A percentile compares a stretch with the other conserved stretches of the same genome.
These are phyloP conservation scores for Zophobas atratus DNA, from an alignment of 1,140 invertebrate genomes.

Conservation along the genomic window DNA sequence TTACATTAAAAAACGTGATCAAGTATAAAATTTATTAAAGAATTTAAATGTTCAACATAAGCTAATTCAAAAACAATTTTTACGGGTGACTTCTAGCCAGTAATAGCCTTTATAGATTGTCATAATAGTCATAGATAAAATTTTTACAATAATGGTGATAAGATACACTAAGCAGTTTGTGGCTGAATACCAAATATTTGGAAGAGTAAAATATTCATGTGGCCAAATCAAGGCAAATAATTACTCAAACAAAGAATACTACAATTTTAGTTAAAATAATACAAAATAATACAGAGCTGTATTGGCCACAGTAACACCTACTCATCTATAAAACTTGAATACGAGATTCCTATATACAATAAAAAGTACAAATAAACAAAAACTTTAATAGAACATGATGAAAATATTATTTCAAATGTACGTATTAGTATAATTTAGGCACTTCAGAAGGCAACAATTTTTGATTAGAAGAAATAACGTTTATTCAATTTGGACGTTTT, in stretches of 20 bases:
- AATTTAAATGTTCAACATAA: neutral
- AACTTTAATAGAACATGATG: neutral
- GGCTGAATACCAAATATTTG: neutral
- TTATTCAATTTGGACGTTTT: constrained; percentile 41
- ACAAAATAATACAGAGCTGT: too few relatives aligned
- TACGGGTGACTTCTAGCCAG: constrained; percentile 5
- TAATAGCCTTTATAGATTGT: neutral
- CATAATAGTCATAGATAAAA: constrained; percentile 1
- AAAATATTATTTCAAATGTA: constrained; percentile 19
- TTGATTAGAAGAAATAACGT: neutral
- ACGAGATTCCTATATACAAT: too few relatives aligned
- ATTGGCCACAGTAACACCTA: too few relatives aligned
- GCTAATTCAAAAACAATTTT: neutral
- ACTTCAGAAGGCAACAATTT: constrained; percentile 23
- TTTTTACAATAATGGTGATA: neutral
- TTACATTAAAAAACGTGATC: neutral
- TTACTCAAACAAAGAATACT: neutral
- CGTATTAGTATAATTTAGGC: constrained; percentile 29
- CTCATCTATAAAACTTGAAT: too few relatives aligned
- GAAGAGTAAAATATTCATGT: constrained; percentile 2
- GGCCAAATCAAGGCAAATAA: neutral
- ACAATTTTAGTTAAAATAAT: neutral
- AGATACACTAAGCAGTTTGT: constrained; percentile 11
- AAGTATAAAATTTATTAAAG: constrained; percentile 18
- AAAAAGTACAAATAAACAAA: constrained; percentile 32